phyloP scores from a whole-genome alignment of 2,113 vertebrate species.

The Thunnus maccoyii region DNA sequence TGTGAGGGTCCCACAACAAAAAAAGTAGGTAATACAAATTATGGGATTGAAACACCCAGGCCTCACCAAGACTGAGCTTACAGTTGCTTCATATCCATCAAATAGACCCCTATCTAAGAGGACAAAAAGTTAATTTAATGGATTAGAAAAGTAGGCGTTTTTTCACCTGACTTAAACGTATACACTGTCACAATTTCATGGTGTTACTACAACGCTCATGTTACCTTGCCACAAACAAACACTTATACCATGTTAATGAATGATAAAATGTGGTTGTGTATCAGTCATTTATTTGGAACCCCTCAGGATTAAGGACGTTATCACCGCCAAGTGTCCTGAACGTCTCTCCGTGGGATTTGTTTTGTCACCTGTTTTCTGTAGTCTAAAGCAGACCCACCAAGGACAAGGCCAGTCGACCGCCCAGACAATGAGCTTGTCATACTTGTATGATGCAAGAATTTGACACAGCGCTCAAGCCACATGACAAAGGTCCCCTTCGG shows the following conservation, averaged over 20 bases:
- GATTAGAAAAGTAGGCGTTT: background rate
- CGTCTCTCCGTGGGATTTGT: conserved; percentile 6
- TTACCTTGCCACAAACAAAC: no score
- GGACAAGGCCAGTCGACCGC: conserved; percentile 37
- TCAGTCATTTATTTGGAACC: no score
- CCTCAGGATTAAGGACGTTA: background rate
- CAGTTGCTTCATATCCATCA: conserved; percentile 19
- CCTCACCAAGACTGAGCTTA: background rate
- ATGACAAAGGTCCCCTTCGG: conserved; percentile 59
- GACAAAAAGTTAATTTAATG: background rate
- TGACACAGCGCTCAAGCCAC: conserved; percentile 55
- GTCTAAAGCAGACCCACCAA: conserved; percentile 41
- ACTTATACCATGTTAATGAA: no score
- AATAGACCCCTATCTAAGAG: background rate
- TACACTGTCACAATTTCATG: background rate
- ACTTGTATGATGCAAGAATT: conserved; percentile 75
- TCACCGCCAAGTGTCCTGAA: background rate
- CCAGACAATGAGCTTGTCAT: conserved; percentile 55
- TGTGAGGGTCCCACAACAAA: conserved; percentile 27
- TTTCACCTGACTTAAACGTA: background rate
- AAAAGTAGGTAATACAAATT: conserved; percentile 29
- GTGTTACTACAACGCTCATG: no score
- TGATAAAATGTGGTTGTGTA: no score
- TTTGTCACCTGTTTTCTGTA: conserved; percentile 18
- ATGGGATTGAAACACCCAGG: conserved; percentile 15